These are phyloP conservation scores for Lamproptera curius DNA, from an alignment of 2,888 invertebrate species.

Conservation along the genomic window DNA sequence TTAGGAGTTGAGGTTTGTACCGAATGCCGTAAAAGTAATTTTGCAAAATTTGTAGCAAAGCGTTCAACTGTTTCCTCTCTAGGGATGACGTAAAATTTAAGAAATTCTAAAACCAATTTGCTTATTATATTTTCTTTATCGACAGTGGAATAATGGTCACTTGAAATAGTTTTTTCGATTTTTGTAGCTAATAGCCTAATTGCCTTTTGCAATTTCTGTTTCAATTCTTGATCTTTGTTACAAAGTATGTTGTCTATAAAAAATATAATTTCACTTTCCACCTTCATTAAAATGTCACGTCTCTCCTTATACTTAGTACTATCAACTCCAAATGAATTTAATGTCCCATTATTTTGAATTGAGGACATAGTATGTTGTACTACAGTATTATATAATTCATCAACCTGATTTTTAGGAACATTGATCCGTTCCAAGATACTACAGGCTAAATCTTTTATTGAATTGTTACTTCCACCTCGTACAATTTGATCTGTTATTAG, in stretches of 20 bases:
- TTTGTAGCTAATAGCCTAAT: slow-evolving; percentile 4
- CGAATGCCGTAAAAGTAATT: slow-evolving; percentile 7
- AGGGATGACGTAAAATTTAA: slow-evolving; percentile 4
- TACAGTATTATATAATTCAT: slow-evolving; percentile 12
- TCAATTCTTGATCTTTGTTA: neutral
- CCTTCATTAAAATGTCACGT: neutral
- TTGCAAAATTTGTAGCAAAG: slow-evolving; percentile 1
- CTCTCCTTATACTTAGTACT: neutral
- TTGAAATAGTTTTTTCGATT: slow-evolving; percentile 11
- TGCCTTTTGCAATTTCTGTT: neutral
- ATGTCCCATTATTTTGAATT: slow-evolving; percentile 8
- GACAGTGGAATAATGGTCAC: slow-evolving; percentile 1
- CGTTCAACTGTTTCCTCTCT: neutral
- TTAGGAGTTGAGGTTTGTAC: slow-evolving; percentile 6
- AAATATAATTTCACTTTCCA: slow-evolving; percentile 8
- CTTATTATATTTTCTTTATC: slow-evolving; percentile 8
- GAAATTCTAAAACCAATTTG: slow-evolving; percentile 11
- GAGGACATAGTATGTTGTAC: slow-evolving; percentile 1
- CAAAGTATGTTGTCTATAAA: slow-evolving; percentile 4
- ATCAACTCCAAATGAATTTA: neutral
- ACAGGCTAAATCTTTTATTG: slow-evolving; percentile 7
- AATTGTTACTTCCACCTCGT: neutral
- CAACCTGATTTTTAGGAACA: slow-evolving; percentile 9
- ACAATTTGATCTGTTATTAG: slow-evolving; percentile 14
- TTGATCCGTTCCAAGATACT: slow-evolving; percentile 9